These are phyloP conservation scores for Tortrix viridana DNA, from an alignment of 2,888 invertebrate species.

Conservation along the genomic window DNA sequence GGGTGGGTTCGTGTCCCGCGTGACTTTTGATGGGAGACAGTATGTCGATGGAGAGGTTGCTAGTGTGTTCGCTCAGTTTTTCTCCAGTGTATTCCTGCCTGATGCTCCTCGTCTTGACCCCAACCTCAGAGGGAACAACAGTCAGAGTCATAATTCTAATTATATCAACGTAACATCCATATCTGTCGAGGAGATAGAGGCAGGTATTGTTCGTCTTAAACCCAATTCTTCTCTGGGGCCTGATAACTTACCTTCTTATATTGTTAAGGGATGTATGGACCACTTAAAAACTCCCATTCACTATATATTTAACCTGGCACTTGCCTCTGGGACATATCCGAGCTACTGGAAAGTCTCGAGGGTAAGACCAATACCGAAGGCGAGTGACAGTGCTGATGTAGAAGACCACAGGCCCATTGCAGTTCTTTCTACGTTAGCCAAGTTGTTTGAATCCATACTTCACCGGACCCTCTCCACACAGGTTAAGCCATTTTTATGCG, in stretches of 20 bases:
- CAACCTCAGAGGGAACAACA: neutral
- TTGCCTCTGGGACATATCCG: neutral
- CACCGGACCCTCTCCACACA: neutral
- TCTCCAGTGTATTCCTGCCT: slow-evolving; percentile 9
- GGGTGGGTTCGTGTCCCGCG: slow-evolving; percentile 1
- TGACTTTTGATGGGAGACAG: neutral
- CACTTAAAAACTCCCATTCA: neutral
- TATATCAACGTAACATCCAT: too few relatives aligned
- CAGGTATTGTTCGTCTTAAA: neutral
- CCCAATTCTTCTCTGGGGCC: neutral
- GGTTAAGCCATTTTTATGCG: too few relatives aligned
- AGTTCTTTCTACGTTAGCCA: neutral
- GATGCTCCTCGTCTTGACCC: slow-evolving; percentile 10
- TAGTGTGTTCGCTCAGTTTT: neutral
- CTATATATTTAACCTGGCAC: neutral
- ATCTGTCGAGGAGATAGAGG: neutral
- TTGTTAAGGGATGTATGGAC: neutral
- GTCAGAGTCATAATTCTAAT: too few relatives aligned
- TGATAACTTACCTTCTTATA: neutral
- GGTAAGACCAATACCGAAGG: neutral
- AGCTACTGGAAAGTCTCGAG: neutral
- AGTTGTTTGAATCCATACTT: neutral
- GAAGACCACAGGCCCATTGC: neutral
- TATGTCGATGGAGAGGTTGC: neutral
- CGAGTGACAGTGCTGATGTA: neutral